Evolutionary conservation across 2,113 vertebrate species (phyloP).

Genomic region (Oreochromis aureus): DNA sequence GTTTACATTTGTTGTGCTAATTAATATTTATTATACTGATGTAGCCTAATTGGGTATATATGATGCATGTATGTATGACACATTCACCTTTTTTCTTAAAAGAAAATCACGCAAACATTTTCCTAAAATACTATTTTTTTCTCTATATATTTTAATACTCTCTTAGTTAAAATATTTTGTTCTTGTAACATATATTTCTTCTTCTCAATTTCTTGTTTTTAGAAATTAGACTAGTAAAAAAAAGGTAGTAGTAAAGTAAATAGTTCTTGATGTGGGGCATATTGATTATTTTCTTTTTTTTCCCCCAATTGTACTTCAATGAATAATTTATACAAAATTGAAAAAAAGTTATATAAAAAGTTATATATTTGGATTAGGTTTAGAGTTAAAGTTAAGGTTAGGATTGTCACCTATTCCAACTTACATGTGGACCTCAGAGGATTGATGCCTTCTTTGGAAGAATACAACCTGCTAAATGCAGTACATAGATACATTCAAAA

Average conservation of each 20-base stretch:
- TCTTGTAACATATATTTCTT: neutral
- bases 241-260: neutral
- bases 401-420: neutral
- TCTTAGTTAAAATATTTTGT: neutral
- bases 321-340: neutral
- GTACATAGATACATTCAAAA: neutral
- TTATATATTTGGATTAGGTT: neutral
- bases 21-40: neutral
- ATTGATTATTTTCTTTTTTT: rapidly evolving
- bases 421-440: neutral
- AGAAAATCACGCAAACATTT: neutral
- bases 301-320: neutral
- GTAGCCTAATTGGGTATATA: neutral
- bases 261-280: neutral
- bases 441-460: neutral
- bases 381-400: neutral
- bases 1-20: neutral
- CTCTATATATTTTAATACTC: neutral
- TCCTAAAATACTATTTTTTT: neutral
- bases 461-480: neutral
- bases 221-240: neutral
- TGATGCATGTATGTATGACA: neutral
- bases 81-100: neutral
- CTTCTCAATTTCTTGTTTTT: neutral
- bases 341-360: neutral